Conservation (phyloP, 2,888 invertebrate species). For the Latrodectus elegans region DNA sequence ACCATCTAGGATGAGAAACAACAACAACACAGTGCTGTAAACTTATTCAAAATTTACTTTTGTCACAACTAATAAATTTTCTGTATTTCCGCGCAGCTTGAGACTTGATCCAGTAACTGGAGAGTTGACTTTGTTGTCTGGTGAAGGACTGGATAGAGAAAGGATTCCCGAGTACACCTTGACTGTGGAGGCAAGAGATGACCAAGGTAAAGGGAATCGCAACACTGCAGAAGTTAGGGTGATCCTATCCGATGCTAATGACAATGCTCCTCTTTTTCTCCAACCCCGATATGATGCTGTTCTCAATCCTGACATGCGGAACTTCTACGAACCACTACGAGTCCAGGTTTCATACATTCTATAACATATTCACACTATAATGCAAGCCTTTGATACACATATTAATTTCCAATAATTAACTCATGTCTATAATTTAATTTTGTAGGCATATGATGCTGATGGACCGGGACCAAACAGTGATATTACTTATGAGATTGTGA, state of each 20-base stretch:
- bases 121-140: conserved; percentile 72
- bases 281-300: conserved; percentile 75
- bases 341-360: conserved; percentile 71
- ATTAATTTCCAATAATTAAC: not conserved
- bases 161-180: conserved; percentile 70
- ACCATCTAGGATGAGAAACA: no score
- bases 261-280: conserved; percentile 71
- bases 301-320: conserved; percentile 80
- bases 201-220: conserved; percentile 68
- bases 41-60: not conserved
- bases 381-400: not conserved
- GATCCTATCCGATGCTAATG: conserved; percentile 70
- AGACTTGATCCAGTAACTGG: conserved; percentile 70
- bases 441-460: conserved; percentile 79
- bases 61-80: not conserved
- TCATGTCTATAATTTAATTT: not conserved
- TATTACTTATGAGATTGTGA: conserved; percentile 73
- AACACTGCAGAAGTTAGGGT: conserved; percentile 72
- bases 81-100: conserved; percentile 41
- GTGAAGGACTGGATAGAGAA: conserved; percentile 73
- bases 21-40: no score
- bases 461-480: conserved; percentile 74
- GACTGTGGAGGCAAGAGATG: conserved; percentile 74
- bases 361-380: not conserved
- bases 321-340: conserved; percentile 71